Percentiles rank a stretch among this genome's conserved stretches.
phyloP scores from a whole-genome alignment of 2,797 vertebrate species.

The Halcyon leucocephala region DNA sequence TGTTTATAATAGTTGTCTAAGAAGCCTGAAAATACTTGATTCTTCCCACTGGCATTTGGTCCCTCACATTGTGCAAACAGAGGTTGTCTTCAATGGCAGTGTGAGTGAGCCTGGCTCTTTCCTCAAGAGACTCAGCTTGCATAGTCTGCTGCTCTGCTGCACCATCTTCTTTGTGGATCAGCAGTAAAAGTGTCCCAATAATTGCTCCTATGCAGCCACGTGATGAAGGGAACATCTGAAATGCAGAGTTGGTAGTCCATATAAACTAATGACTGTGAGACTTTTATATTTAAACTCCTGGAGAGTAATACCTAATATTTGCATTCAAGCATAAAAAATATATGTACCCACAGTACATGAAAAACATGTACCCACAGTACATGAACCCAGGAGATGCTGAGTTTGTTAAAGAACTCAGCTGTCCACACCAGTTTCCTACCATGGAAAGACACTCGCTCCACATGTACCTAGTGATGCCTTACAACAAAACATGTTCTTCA shows the following conservation, averaged over 20 bases:
- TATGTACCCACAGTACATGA: fast-evolving
- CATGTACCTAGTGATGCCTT: neutral
- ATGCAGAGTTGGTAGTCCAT: neutral
- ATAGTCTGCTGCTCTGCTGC: neutral
- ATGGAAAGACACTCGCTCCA: fast-evolving
- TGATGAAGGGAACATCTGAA: neutral
- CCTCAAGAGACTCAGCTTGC: neutral
- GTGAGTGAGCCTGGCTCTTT: neutral
- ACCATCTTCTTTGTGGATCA: neutral
- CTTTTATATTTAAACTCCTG: constrained; percentile 31
- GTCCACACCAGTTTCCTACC: neutral
- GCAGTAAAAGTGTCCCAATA: neutral
- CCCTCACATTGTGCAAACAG: neutral
- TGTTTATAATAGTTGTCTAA: constrained; percentile 24
- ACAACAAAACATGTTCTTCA: neutral
- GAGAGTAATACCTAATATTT: neutral
- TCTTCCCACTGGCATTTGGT: neutral
- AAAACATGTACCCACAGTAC: neutral
- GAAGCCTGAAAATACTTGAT: constrained; percentile 21
- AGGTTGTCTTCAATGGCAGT: neutral
- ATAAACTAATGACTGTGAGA: constrained; percentile 16
- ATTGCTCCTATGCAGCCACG: neutral
- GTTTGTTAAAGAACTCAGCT: neutral
- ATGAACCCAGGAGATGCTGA: neutral
- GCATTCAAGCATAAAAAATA: neutral